Evolutionary conservation across 2,113 vertebrate species (phyloP), one percentile per base, ranked within the genome.

Genomic region (Ancistrus triradiatus): DNA sequence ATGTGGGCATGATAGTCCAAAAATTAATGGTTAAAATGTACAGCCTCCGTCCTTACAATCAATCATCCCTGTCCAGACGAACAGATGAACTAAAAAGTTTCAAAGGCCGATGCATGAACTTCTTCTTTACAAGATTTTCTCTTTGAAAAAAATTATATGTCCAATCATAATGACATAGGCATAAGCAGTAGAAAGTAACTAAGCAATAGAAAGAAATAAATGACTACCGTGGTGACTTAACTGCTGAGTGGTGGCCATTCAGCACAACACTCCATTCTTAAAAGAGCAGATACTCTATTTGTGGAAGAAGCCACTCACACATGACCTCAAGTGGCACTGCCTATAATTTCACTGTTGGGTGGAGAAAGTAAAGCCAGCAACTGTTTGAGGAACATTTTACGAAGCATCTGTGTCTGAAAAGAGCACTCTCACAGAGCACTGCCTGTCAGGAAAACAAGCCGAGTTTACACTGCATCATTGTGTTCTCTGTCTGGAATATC

Each of bases 311-410:
- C 40, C 37, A 27, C 47, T 68, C 65, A 64, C 8, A 55, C 48
- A 66, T 77, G 68, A 74, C 64, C 55, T 74, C 59, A 68, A 52
- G 52, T 59, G 58, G 56, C 19, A 53, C 42, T 47, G 48, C 55
- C 50, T 69, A 51, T 72, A 65, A 65, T 64, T 70, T 62, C 63
- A 51, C 74, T 53, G 53, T 25, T 69, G 66, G 52, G 58, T 59
- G 59, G 42, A 58, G 59, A 52, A 62, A 49, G 43, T 58, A 42
- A 60, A 59, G 63, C 47, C 64, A n/a, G 38, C 63, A 49, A 31
- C 62, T 61, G 66, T 59, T 76, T 63, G 52, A 70, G 68, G 59
- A 66, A 64, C 73, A 65, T 62, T 68, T 63, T 42, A 8, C 53
- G 42, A 66, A 64, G 44, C 50, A 33, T 53, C 62, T 31, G 21